These are phyloP conservation scores for Thalassarche chlororhynchos DNA, from an alignment of 2,113 vertebrate genomes.

Conservation along the genomic window DNA sequence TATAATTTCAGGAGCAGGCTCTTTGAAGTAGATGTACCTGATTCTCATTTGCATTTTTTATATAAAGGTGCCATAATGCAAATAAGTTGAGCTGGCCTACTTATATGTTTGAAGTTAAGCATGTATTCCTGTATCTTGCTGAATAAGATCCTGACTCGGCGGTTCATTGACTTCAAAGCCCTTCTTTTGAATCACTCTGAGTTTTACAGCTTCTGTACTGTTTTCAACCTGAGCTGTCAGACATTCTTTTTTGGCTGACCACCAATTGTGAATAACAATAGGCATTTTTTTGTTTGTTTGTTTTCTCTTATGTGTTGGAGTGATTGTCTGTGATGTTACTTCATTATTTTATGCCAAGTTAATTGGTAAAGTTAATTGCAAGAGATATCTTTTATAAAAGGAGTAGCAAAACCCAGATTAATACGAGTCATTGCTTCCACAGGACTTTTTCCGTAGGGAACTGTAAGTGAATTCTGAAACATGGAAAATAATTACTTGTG, in stretches of 20 bases:
- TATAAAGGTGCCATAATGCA: neutral
- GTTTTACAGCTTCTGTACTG: neutral
- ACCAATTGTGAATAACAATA: neutral
- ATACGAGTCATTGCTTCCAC: neutral
- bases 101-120: neutral
- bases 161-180: constrained; percentile 6
- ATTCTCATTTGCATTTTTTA: constrained; percentile 12
- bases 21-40: neutral
- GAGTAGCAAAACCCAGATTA: neutral
- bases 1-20: neutral
- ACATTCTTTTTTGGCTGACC: neutral
- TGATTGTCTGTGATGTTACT: neutral
- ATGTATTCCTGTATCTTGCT: neutral
- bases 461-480: neutral
- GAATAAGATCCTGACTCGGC: neutral
- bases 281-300: neutral
- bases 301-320: neutral
- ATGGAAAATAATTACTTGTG: neutral
- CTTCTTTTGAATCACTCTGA: neutral
- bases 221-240: neutral
- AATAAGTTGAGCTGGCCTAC: neutral
- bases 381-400: neutral
- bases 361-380: neutral
- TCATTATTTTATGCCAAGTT: neutral
- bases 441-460: neutral